phyloP scores from a whole-genome alignment of 92 coral and sea anemone genomes.

The Phenganax subtilis region DNA sequence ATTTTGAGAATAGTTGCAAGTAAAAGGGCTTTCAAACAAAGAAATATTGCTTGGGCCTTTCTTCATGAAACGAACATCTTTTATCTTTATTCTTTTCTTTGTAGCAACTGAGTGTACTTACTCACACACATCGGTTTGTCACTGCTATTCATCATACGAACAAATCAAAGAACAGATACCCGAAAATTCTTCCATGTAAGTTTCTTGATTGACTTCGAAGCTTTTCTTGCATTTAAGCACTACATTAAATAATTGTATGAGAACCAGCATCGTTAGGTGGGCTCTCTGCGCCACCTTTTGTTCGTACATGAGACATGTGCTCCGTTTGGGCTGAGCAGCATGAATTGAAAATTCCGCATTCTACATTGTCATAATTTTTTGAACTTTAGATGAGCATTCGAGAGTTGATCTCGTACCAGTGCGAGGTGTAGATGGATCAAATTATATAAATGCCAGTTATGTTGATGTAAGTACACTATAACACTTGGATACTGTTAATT shows the following conservation, averaged over 20 bases:
- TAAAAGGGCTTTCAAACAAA: no score
- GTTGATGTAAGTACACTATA: slow-evolving; percentile 69
- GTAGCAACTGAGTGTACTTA: background rate
- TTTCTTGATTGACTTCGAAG: background rate
- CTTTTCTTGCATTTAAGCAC: background rate
- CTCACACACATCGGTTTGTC: slow-evolving; percentile 18
- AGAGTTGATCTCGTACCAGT: slow-evolving; percentile 74
- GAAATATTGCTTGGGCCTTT: no score
- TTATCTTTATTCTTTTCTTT: slow-evolving; percentile 1
- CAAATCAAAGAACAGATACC: slow-evolving; percentile 85
- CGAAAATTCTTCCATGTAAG: slow-evolving; percentile 94
- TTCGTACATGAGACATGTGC: no score
- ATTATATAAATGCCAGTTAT: slow-evolving; percentile 91
- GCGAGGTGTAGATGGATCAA: slow-evolving; percentile 87
- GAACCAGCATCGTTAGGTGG: no score
- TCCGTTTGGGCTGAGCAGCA: no score
- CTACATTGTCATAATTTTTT: no score
- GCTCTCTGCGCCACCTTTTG: no score
- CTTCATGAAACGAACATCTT: background rate
- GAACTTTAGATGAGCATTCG: slow-evolving; percentile 67
- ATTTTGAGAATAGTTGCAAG: background rate
- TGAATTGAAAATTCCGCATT: no score
- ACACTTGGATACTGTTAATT: background rate
- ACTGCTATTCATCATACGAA: slow-evolving; percentile 41
- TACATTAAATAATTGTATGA: background rate